Percentiles rank a stretch among this genome's conserved stretches.
Evolutionary conservation across 2,113 vertebrate species (phyloP).

Genomic region (Oncorhynchus mykiss): DNA sequence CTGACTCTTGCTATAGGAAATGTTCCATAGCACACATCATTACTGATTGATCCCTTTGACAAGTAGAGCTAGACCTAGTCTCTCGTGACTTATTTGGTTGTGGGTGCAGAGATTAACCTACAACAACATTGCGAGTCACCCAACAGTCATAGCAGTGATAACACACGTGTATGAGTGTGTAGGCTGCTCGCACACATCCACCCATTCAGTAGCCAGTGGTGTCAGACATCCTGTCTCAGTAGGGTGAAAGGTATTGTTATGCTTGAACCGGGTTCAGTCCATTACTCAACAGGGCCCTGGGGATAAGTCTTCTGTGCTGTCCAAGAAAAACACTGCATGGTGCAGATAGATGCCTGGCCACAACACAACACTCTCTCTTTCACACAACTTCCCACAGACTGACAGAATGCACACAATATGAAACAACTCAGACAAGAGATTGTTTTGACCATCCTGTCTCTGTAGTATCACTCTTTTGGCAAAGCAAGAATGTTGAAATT

Average conservation of each 20-base stretch:
- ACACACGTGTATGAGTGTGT: neutral
- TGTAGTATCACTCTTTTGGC: neutral
- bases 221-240: slow-evolving; percentile 32
- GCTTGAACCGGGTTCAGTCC: slow-evolving; percentile 37
- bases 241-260: slow-evolving; percentile 38
- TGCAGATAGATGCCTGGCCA: slow-evolving; percentile 18
- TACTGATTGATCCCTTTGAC: too few species aligned
- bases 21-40: too few species aligned
- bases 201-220: slow-evolving; percentile 10
- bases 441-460: neutral
- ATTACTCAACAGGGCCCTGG: slow-evolving; percentile 30
- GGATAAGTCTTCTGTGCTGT: slow-evolving; percentile 17
- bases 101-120: too few species aligned
- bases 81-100: too few species aligned
- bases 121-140: too few species aligned
- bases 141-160: too few species aligned
- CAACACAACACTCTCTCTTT: neutral
- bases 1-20: too few species aligned
- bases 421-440: neutral
- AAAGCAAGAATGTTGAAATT: neutral
- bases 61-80: too few species aligned
- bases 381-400: neutral
- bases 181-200: neutral
- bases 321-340: slow-evolving; percentile 36
- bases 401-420: too few species aligned